These are phyloP conservation scores for Actenoides hombroni DNA, from an alignment of 2,113 vertebrate genomes.

Conservation along the genomic window DNA sequence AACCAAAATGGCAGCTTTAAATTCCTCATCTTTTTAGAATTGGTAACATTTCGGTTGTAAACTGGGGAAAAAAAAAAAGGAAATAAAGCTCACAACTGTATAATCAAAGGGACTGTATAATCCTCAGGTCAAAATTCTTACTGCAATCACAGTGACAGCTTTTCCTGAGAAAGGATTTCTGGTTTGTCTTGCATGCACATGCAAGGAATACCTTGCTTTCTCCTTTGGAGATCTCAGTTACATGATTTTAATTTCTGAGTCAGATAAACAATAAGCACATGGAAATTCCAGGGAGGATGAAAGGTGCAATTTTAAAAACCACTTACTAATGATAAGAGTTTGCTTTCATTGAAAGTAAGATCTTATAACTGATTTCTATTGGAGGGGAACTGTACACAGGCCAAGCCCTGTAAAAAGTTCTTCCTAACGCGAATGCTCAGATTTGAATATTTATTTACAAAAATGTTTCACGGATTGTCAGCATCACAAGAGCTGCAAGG, in stretches of 20 bases:
- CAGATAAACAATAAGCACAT: background rate
- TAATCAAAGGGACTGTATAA: background rate
- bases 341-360: background rate
- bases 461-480: background rate
- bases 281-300: background rate
- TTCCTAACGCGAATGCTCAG: background rate
- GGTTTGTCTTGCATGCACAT: background rate
- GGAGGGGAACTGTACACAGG: fast-evolving
- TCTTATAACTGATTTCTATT: background rate
- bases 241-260: background rate
- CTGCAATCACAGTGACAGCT: background rate
- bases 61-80: background rate
- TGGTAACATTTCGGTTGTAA: background rate
- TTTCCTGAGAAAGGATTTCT: background rate
- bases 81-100: background rate
- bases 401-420: background rate
- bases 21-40: background rate
- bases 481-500: background rate
- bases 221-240: background rate
- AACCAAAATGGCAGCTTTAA: background rate
- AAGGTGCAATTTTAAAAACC: background rate
- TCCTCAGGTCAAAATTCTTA: background rate
- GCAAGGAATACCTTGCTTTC: background rate
- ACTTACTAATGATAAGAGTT: background rate
- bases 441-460: background rate